phyloP scores from a whole-genome alignment of 2,888 invertebrate genomes.

The Pimpla rufipes region DNA sequence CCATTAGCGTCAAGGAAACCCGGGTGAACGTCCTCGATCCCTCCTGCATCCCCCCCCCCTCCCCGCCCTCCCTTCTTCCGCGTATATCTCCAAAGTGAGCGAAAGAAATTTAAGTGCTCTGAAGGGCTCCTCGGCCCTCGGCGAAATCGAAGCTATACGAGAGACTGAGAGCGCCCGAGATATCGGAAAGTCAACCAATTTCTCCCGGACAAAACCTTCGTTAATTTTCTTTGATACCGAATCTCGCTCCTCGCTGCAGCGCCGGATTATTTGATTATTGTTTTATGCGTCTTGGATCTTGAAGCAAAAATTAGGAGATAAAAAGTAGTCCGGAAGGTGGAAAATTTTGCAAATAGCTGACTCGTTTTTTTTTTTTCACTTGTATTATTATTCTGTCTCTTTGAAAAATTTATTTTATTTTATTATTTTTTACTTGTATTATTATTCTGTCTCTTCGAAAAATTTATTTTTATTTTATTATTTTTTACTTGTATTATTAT shows the following conservation, averaged over 20 bases:
- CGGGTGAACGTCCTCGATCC: conserved; percentile 35
- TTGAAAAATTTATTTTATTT: not conserved
- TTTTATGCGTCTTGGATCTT: not conserved
- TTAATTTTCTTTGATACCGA: conserved; percentile 11
- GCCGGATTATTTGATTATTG: not conserved
- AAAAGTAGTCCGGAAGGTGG: too few species aligned
- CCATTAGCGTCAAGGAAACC: conserved; percentile 26
- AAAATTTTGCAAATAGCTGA: too few species aligned
- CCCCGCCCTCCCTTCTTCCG: not conserved
- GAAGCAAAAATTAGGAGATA: not conserved
- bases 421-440: not conserved
- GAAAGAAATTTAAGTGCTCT: conserved; percentile 32
- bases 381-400: not conserved
- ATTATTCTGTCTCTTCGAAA: too few species aligned
- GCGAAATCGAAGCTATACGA: not conserved
- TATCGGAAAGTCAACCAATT: conserved; percentile 11
- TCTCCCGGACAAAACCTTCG: not conserved
- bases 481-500: too few species aligned
- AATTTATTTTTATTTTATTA: not conserved
- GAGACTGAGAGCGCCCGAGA: not conserved
- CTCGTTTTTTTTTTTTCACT: too few species aligned
- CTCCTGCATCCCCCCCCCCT: not conserved
- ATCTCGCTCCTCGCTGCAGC: not conserved
- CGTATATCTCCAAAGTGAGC: conserved; percentile 10
- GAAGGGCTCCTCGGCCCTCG: conserved; percentile 16